Base-by-base conservation (phyloP, 2,113 vertebrate genomes). In the Tenrec ecaudatus region DNA sequence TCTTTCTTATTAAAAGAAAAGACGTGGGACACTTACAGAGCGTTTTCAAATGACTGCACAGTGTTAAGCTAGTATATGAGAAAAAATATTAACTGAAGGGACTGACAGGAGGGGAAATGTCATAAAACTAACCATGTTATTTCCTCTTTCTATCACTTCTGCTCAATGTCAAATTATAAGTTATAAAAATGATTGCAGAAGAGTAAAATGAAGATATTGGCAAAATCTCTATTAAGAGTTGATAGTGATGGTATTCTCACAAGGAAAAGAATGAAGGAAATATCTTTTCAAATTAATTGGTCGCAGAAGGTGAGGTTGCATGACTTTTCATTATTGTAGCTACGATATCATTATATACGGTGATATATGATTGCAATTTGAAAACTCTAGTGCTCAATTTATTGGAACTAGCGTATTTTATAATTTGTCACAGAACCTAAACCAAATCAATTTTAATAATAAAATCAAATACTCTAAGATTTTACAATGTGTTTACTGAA, bases 31-130 rank as follows among this genome's bases (percentile, higher is more conserved):
- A 6, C 60, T 92, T 89, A 47, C 8, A 80, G 0, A 81, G 57
- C 93, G 43, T 77, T 94, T 95, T 94, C 40, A 53, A 94, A 92
- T 86, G 75, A 80, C 66, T 53, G 82, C 90, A 53, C 68, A 19
- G 33, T 83, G 68, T 89, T 92, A 57, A 33, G 0, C 3, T 94
- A 43, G 58, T 14, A 11, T 23, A 38, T 95, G 90, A 95, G 73
- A 83, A 87, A 80, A 88, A 85, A 77, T 3, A 95, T 82, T 92
- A 93, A 83, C 47, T 89, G 3, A n/a, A 77, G 91, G 0, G 1
- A 81, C 84, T 94, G 25, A 86, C 82, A 83, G 7, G 6, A 27
- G 80, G 5, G 47, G 92, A 90, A 87, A 4, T 57, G 92, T 87
- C 53, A 62, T 12, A 16, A 95, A 95, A 47, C 38, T 0, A 93